Conservation (phyloP, 2,888 invertebrate species). For the Zygothrica quintamaculata region DNA sequence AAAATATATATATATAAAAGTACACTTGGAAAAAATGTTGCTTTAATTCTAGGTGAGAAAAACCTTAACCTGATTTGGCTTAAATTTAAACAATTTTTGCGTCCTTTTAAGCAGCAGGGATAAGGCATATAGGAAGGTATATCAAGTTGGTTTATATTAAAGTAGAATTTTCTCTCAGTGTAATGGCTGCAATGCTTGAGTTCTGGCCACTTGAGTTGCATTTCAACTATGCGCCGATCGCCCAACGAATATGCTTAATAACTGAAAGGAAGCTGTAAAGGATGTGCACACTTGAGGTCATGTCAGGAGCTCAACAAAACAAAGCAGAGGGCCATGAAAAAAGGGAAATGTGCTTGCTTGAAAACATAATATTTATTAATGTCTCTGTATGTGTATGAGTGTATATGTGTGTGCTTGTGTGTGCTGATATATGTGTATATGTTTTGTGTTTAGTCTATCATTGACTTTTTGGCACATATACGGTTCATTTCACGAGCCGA, state of each 20-base stretch:
- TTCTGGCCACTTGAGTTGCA: conserved; percentile 3
- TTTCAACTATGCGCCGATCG: neutral
- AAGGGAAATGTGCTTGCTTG: conserved; percentile 46
- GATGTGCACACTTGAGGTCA: conserved; percentile 66
- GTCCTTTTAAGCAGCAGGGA: too few species aligned
- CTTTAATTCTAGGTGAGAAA: too few species aligned
- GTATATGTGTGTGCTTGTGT: neutral
- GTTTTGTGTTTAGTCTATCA: conserved; percentile 49
- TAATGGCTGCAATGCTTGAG: conserved; percentile 30
- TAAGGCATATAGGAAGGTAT: too few species aligned
- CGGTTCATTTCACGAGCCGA: conserved; percentile 56
- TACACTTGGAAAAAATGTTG: conserved; percentile 2
- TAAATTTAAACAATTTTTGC: too few species aligned
- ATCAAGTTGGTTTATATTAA: too few species aligned
- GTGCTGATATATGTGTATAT: too few species aligned
- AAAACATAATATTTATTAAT: conserved; percentile 36
- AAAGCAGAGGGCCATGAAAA: too few species aligned
- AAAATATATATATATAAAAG: conserved; percentile 40
- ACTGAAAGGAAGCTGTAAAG: conserved; percentile 54
- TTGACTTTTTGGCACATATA: conserved; percentile 64
- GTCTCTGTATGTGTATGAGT: neutral
- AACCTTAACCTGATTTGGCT: too few species aligned
- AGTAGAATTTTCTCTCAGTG: neutral
- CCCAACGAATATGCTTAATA: conserved; percentile 21
- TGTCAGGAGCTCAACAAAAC: neutral